Evolutionary conservation across 2,113 vertebrate genomes (phyloP), one percentile per base, ranked within the genome.

Genomic region (Furnarius figulus): DNA sequence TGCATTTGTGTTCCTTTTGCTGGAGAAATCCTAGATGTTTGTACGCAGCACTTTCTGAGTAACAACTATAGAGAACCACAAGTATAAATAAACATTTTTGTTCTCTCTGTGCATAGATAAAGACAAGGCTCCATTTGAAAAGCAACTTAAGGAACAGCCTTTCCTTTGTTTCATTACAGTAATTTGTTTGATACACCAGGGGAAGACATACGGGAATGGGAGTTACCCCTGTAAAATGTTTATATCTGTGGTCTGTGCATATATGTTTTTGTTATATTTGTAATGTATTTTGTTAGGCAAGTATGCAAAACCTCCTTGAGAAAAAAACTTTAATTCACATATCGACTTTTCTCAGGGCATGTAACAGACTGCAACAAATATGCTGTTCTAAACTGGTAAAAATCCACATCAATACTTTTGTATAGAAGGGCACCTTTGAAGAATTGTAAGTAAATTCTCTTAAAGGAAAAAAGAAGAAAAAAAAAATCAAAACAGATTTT

Each of bases 1-100:
- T 89, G 37, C 20, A 0, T 85, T 97, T 88, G 73, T 78, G 42
- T 83, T 77, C 84, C 79, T 96, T 96, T 86, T 72, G 4, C 84
- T 94, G 65, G 37, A 95, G 87, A 94, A 89, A 95, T 73, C 46
- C 68, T 83, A 88, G 72, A 87, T 97, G 73, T 87, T 96, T 95
- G 95, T 76, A 68, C 0, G 10, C 70, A 91, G 90, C 46, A 39
- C 70, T 94, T 95, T 89, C 53, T 85, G 89, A 90, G 91, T 80
- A 93, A 87, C 82, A 74, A 70, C 89, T 90, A 9, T 75, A 83
- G 73, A 95, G 59, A 97, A 11, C 66, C 86, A 95, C 73, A 66
- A 94, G 70, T 87, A 94, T 95, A 97, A 97, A 97, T 77, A 97
- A 97, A 97, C 88, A 76, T 86, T 94, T 91, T 91, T 89, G 30